These are phyloP conservation scores for Silvanus unidentatus DNA, from an alignment of 2,888 invertebrate species.

Conservation along the genomic window DNA sequence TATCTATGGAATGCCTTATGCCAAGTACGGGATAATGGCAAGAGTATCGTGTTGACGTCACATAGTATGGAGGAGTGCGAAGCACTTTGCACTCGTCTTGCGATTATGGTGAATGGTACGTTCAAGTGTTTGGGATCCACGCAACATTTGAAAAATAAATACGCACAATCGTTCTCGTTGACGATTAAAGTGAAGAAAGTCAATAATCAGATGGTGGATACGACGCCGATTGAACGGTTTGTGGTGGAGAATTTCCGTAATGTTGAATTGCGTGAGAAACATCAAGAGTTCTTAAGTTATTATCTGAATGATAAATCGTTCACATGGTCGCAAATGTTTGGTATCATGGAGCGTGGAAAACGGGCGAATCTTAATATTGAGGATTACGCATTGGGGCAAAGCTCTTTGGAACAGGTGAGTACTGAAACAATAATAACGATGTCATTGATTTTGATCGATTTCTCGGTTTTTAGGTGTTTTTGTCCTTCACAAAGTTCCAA, in stretches of 20 bases:
- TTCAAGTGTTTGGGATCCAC: constrained; percentile 75
- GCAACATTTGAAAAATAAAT: constrained; percentile 77
- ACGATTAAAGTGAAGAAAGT: constrained; percentile 43
- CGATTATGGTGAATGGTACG: constrained; percentile 81
- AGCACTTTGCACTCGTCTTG: constrained; percentile 72
- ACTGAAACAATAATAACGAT: background rate
- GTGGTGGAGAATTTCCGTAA: constrained; percentile 35
- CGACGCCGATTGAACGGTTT: constrained; percentile 30
- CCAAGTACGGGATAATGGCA: constrained; percentile 62
- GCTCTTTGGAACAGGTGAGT: constrained; percentile 66
- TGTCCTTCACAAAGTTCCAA: constrained; percentile 56
- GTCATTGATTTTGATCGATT: background rate
- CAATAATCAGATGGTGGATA: constrained; percentile 14
- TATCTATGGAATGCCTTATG: constrained; percentile 74
- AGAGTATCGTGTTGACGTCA: constrained; percentile 74
- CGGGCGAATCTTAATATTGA: constrained; percentile 51
- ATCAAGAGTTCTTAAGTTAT: constrained; percentile 67
- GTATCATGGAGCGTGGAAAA: constrained; percentile 59
- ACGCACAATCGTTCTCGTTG: constrained; percentile 54
- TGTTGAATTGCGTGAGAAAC: constrained; percentile 55
- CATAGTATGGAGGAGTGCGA: constrained; percentile 88
- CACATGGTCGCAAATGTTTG: constrained; percentile 71
- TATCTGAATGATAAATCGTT: constrained; percentile 56
- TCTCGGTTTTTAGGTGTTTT: constrained; percentile 51
- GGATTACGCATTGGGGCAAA: constrained; percentile 79